A percentile compares a stretch with the other conserved stretches of the same genome.
Conservation (phyloP, 2,888 invertebrate genomes). For the Leucophora obtusa region DNA sequence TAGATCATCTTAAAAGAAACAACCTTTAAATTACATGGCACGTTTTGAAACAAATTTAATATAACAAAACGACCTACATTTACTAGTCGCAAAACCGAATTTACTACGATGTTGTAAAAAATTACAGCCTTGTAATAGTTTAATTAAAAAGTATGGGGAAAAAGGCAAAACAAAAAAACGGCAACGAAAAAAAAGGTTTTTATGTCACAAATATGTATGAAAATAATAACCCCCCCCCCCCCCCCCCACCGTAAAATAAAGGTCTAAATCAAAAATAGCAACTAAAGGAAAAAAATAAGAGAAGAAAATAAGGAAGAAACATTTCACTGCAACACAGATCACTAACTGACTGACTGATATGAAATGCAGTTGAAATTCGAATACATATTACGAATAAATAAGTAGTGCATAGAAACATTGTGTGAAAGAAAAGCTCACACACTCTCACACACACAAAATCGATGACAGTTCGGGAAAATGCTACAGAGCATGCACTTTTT, state of each 20-base stretch:
- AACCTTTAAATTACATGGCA: not conserved
- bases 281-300: not conserved
- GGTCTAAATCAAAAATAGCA: not conserved
- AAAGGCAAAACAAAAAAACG: not conserved
- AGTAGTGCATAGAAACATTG: slow-evolving; percentile 16
- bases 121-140: slow-evolving; percentile 60
- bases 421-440: slow-evolving; percentile 11
- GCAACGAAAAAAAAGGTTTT: slow-evolving; percentile 25
- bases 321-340: not conserved
- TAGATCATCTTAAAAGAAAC: not conserved
- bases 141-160: slow-evolving; percentile 33
- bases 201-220: slow-evolving; percentile 19
- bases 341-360: slow-evolving; percentile 21
- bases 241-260: not conserved
- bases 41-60: not conserved
- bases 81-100: slow-evolving; percentile 11
- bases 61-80: slow-evolving; percentile 41
- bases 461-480: slow-evolving; percentile 60
- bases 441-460: slow-evolving; percentile 47
- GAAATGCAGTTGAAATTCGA: slow-evolving; percentile 16
- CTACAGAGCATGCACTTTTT: slow-evolving; percentile 62
- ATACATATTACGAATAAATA: slow-evolving; percentile 18
- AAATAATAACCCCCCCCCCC: not conserved
- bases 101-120: slow-evolving; percentile 55
- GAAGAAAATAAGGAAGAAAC: not conserved